These are phyloP conservation scores for Platyscelio sp. DNA, from an alignment of 2,888 invertebrate genomes.

Conservation along the genomic window DNA sequence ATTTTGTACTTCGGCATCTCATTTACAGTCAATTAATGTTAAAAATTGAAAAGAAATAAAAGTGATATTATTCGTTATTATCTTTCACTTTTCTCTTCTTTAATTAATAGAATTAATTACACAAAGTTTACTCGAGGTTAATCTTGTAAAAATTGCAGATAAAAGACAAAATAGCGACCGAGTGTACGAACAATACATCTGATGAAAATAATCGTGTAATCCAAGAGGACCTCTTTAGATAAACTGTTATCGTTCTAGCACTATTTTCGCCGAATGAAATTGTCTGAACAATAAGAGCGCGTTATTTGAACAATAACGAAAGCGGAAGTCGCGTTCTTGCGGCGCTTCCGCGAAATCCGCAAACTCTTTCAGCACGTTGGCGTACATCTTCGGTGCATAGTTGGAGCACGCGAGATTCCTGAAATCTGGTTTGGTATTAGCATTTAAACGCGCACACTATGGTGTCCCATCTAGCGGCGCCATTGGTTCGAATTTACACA, in stretches of 20 bases:
- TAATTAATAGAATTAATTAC: no score
- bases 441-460: constrained; percentile 81
- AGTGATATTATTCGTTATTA: no score
- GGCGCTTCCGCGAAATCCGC: constrained; percentile 54
- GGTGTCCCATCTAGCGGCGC: constrained; percentile 82
- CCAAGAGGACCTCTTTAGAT: constrained; percentile 32
- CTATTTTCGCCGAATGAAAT: constrained; percentile 32
- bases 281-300: constrained; percentile 17
- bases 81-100: no score
- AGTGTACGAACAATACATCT: no score
- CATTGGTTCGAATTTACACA: constrained; percentile 85
- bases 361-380: constrained; percentile 50
- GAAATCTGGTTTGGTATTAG: constrained; percentile 84
- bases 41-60: no score
- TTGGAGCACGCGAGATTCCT: constrained; percentile 76
- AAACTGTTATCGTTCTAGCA: constrained; percentile 29
- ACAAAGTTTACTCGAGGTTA: no score
- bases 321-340: constrained; percentile 53
- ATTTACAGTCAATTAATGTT: no score
- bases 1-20: not conserved
- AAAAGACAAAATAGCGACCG: no score
- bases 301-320: constrained; percentile 54
- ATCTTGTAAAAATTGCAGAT: no score
- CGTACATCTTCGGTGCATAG: constrained; percentile 49
- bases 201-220: constrained; percentile 49